These are phyloP conservation scores for Mergus octosetaceus DNA, from an alignment of 2,797 vertebrate genomes.

Conservation along the genomic window DNA sequence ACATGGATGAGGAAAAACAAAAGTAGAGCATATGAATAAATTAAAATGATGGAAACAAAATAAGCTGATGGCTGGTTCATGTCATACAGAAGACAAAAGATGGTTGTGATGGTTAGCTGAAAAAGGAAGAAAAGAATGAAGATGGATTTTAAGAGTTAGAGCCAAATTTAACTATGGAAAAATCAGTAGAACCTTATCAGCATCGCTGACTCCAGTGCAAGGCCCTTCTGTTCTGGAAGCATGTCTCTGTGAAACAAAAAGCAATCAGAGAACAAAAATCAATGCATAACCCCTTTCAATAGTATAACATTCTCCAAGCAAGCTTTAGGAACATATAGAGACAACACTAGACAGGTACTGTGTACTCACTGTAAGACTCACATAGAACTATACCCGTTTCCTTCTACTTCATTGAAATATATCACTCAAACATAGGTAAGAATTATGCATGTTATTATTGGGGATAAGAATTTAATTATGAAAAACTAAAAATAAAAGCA, in stretches of 20 bases:
- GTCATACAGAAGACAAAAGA: constrained; percentile 77
- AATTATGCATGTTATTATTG: not conserved
- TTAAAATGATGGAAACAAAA: constrained; percentile 81
- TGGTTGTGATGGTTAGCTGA: constrained; percentile 76
- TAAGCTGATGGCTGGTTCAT: constrained; percentile 72
- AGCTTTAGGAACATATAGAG: not conserved
- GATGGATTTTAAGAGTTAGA: constrained; percentile 64
- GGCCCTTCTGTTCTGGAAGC: constrained; percentile 79
- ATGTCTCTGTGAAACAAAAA: constrained; percentile 84
- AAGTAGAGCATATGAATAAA: constrained; percentile 80
- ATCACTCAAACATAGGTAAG: not conserved
- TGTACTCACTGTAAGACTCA: not conserved
- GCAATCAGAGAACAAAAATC: constrained; percentile 83
- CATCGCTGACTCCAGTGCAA: constrained; percentile 80
- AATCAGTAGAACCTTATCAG: constrained; percentile 84
- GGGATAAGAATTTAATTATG: not conserved
- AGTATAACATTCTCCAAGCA: constrained; percentile 1
- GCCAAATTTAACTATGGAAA: constrained; percentile 69
- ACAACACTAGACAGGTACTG: not conserved
- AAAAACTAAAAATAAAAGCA: not conserved
- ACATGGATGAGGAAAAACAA: constrained; percentile 79
- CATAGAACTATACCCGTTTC: not conserved
- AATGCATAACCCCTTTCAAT: constrained; percentile 66
- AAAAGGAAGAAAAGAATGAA: constrained; percentile 74
- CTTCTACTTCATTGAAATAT: not conserved